phyloP scores from a whole-genome alignment of 1,140 invertebrate genomes.

The Portunus trituberculatus region DNA sequence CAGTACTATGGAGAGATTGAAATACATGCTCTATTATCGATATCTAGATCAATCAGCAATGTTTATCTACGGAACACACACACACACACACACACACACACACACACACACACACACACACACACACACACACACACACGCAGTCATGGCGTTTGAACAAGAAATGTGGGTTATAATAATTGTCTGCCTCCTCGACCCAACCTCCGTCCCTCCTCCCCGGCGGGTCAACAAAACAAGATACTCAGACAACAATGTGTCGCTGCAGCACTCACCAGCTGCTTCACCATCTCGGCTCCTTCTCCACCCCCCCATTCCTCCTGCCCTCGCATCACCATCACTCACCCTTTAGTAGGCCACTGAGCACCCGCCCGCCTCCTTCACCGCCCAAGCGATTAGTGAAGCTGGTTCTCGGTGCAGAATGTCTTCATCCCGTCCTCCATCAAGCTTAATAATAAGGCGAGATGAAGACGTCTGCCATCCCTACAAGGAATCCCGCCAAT shows the following conservation, averaged over 20 bases:
- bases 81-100: too few species aligned
- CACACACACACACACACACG: too few species aligned
- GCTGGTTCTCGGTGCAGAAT: not conserved
- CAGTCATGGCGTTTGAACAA: too few species aligned
- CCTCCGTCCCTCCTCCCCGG: not conserved
- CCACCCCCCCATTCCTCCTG: too few species aligned
- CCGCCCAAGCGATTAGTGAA: not conserved
- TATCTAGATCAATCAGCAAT: too few species aligned
- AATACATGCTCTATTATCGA: too few species aligned
- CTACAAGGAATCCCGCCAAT: not conserved
- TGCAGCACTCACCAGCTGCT: not conserved
- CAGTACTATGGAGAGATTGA: too few species aligned
- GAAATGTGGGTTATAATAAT: not conserved
- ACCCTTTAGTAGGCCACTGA: too few species aligned
- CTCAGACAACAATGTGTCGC: not conserved
- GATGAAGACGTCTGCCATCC: not conserved
- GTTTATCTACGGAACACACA: too few species aligned
- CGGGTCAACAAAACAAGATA: not conserved
- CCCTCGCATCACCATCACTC: too few species aligned
- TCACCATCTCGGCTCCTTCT: not conserved
- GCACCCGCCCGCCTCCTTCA: slow-evolving; percentile 2
- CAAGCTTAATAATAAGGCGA: not conserved
- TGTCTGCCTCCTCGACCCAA: not conserved
- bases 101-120: too few species aligned
- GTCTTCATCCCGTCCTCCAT: slow-evolving; percentile 16